Conservation (phyloP, 2,888 invertebrate species). For the Hemicrepidius hirtus region DNA sequence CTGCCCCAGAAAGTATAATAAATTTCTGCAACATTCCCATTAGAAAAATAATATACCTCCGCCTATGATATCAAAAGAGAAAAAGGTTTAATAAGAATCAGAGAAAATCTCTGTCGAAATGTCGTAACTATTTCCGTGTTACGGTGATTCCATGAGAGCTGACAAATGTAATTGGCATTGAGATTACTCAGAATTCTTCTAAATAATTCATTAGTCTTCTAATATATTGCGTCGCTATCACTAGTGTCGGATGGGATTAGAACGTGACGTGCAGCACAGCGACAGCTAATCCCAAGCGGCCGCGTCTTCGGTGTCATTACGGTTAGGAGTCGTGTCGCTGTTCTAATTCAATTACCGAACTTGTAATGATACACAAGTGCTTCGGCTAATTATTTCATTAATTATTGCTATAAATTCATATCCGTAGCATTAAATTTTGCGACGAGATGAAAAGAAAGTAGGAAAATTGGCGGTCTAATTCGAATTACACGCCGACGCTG, state of each 20-base stretch:
- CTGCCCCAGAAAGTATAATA: background rate
- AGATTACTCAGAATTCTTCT: conserved; percentile 32
- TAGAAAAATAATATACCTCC: too few species aligned
- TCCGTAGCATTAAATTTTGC: conserved; percentile 2
- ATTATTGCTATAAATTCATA: conserved; percentile 28
- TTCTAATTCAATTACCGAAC: conserved; percentile 40
- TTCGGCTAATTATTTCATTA: conserved; percentile 41
- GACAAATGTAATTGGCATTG: conserved; percentile 31
- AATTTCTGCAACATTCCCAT: background rate
- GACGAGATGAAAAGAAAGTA: background rate
- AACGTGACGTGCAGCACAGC: conserved; percentile 45
- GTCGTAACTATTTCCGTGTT: background rate
- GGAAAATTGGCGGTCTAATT: conserved; percentile 10
- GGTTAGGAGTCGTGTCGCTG: conserved; percentile 38
- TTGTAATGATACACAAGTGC: conserved; percentile 43
- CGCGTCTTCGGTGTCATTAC: conserved; percentile 44
- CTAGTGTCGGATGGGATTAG: conserved; percentile 52
- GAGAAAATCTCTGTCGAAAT: conserved; percentile 2
- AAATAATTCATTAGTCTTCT: conserved; percentile 52
- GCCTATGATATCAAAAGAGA: too few species aligned
- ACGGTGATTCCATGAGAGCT: background rate
- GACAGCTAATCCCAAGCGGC: conserved; percentile 51
- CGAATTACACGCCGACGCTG: conserved; percentile 6
- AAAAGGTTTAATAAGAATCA: conserved; percentile 13
- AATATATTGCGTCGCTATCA: conserved; percentile 49